Percentiles rank a stretch among this genome's conserved stretches.
phyloP scores from a whole-genome alignment of 2,113 vertebrate genomes.

The Nothoprocta perdicaria region DNA sequence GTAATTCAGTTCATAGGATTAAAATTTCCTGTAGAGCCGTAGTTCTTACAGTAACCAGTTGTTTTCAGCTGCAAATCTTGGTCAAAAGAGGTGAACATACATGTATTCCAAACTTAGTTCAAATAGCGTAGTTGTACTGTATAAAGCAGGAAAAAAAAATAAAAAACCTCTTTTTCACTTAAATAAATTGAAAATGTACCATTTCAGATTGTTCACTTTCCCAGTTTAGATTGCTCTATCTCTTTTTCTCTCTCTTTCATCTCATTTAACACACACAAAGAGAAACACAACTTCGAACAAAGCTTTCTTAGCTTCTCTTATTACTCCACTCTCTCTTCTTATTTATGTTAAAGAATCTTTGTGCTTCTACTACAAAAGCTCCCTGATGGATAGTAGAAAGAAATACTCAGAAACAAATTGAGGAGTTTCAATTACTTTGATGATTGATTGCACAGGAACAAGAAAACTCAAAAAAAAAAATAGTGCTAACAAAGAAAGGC shows the following conservation, averaged over 20 bases:
- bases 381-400: not conserved
- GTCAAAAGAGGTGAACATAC: not conserved
- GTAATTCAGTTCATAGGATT: not conserved
- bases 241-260: not conserved
- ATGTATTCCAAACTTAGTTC: not conserved
- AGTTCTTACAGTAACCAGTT: not conserved
- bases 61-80: not conserved
- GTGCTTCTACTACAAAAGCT: not conserved
- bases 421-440: not conserved
- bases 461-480: slow-evolving; percentile 19
- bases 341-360: not conserved
- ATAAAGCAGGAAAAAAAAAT: not conserved
- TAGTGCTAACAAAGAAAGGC: not conserved
- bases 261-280: not conserved
- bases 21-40: not conserved
- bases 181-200: not conserved
- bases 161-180: not conserved
- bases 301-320: not conserved
- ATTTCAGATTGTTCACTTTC: not conserved
- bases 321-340: slow-evolving; percentile 16
- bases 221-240: not conserved
- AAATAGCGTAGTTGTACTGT: not conserved
- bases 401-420: slow-evolving; percentile 7
- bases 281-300: not conserved
- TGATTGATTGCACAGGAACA: not conserved